Evolutionary conservation across 1,140 invertebrate species (phyloP).

Genomic region (Drosophila kurseongensis): DNA sequence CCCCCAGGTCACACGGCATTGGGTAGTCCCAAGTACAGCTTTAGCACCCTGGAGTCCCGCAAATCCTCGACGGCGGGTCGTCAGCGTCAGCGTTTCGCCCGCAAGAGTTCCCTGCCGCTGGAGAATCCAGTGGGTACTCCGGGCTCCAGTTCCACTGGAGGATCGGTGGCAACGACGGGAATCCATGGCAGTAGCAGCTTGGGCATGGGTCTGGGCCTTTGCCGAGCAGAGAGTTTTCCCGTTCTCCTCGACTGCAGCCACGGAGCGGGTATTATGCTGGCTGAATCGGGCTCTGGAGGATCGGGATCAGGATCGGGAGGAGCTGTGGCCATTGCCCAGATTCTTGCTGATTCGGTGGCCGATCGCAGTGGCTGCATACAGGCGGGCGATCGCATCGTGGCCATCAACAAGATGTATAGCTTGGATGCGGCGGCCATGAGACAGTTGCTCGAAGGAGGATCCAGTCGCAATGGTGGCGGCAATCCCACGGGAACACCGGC

Average conservation of each 20-base stretch:
- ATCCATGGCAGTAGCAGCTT: slow-evolving; percentile 54
- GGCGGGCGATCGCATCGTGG: slow-evolving; percentile 92
- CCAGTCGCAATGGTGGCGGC: background rate
- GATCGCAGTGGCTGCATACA: slow-evolving; percentile 91
- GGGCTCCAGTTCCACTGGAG: background rate
- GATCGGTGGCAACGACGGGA: background rate
- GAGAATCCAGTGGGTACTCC: slow-evolving; percentile 39
- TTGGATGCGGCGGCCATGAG: slow-evolving; percentile 85
- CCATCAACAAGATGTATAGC: slow-evolving; percentile 91
- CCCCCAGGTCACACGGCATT: slow-evolving; percentile 72
- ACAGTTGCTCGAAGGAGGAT: slow-evolving; percentile 79
- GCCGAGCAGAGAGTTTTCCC: slow-evolving; percentile 80
- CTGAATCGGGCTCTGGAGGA: slow-evolving; percentile 23
- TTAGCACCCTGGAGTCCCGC: slow-evolving; percentile 82
- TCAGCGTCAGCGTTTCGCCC: slow-evolving; percentile 73
- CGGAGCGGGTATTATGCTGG: slow-evolving; percentile 76
- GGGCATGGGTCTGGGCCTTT: slow-evolving; percentile 72
- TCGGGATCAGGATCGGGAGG: slow-evolving; percentile 26
- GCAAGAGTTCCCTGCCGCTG: slow-evolving; percentile 82
- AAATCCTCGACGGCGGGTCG: slow-evolving; percentile 66
- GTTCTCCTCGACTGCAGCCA: slow-evolving; percentile 83
- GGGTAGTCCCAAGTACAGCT: slow-evolving; percentile 84
- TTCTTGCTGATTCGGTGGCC: slow-evolving; percentile 80
- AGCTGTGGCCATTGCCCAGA: slow-evolving; percentile 73
- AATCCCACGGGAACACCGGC: slow-evolving; percentile 21